Conservation (phyloP, 2,113 vertebrate genomes). For the Pygoscelis antarcticus region DNA sequence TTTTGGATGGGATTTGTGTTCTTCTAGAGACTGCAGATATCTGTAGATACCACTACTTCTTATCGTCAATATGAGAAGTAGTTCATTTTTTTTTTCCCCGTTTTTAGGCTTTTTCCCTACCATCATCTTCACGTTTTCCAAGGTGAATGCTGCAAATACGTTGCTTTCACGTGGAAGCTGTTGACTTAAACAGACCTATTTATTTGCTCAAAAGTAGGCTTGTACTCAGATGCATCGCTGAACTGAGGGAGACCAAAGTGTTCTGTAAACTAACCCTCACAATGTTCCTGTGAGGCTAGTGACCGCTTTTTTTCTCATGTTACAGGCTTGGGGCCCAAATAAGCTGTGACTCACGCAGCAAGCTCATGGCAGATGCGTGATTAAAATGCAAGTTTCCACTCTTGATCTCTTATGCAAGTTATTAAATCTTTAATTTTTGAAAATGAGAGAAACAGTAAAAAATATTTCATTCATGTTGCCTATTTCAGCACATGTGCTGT, state of each 20-base stretch:
- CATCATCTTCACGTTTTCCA: background rate
- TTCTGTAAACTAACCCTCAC: background rate
- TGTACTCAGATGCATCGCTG: background rate
- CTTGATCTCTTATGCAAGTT: background rate
- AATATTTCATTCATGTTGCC: background rate
- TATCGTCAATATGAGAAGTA: background rate
- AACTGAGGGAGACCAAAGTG: background rate
- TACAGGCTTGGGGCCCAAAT: background rate
- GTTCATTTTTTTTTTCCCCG: background rate
- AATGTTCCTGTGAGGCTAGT: background rate
- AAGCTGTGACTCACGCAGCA: background rate
- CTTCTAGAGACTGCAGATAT: background rate
- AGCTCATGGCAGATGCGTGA: background rate
- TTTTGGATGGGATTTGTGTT: background rate
- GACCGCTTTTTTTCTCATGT: background rate
- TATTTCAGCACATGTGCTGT: rapidly evolving
- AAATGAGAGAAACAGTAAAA: background rate
- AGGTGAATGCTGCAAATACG: background rate
- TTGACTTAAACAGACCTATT: constrained; percentile 6
- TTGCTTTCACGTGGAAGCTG: background rate
- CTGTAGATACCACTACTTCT: background rate
- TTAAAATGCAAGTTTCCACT: background rate
- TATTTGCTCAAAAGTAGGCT: constrained; percentile 1
- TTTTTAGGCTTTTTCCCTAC: background rate
- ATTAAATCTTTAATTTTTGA: background rate